Evolutionary conservation across 2,113 vertebrate genomes (phyloP), one percentile per base, ranked within the genome.

Genomic region (Ramphastos sulfuratus): DNA sequence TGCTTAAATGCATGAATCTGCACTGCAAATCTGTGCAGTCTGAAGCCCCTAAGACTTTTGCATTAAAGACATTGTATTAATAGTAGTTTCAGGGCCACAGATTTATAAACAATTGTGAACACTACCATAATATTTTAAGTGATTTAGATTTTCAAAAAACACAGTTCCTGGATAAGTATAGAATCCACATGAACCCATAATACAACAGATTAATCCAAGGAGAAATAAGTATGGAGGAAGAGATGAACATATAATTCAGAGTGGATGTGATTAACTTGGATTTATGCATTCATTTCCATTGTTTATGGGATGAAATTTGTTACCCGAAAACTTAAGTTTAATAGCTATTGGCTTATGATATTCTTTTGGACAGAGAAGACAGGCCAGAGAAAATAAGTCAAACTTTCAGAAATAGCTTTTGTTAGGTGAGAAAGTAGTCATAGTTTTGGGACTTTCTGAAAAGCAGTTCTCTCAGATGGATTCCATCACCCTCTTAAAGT

Each of bases 321-420:
- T 82, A 33, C 13, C 12, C 77, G 17, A 7, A 52, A 66, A 4
- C 30, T 83, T 88, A 35, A 35, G 17, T 79, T 77, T 73, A 90
- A 33, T 52, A 89, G 14, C 3, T 92, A 9, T 75, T 78, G 10
- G 10, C 13, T 83, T 71, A 27, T n/a, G 4, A 24, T 48, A 83
- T n/a, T 39, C 20, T 85, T 78, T 44, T 48, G 48, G 23, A 48
- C 12, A 89, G 71, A 76, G 23, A 69, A 78, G 33, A 77, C 20
- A 63, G 24, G 58, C 21, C 70, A 79, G 70, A 84, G 50, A 55
- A 89, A 92, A 73, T n/a, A 59, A 35, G 28, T 65, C 90, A 81
- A n/a, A 33, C 44, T 95, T 93, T 94, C n/a, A 85, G 71, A 85
- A 94, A 50, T 19, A 73, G 15, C 18, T 85, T 91, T 87, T 92